phyloP scores from a whole-genome alignment of 2,888 invertebrate genomes.

The Dicyrtoma fusca region DNA sequence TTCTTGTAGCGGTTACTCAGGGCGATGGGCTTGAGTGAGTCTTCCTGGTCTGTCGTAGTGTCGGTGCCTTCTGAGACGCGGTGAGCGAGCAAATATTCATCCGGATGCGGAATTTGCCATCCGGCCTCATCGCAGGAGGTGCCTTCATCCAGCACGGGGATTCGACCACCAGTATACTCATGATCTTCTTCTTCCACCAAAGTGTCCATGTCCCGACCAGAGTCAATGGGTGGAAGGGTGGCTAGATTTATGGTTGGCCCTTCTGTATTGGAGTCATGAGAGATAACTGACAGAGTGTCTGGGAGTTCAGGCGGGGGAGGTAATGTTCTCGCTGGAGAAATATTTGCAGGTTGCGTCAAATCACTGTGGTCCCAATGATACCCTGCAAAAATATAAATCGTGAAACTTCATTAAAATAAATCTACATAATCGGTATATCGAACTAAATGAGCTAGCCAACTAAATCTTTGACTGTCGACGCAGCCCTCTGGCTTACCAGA shows the following conservation, averaged over 20 bases:
- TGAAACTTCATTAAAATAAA: not conserved
- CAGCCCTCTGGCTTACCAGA: slow-evolving; percentile 40
- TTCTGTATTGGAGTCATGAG: slow-evolving; percentile 51
- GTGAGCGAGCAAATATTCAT: slow-evolving; percentile 53
- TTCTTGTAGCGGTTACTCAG: slow-evolving; percentile 52
- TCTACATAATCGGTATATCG: not conserved
- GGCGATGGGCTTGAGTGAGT: slow-evolving; percentile 46
- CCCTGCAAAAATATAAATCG: slow-evolving; percentile 36
- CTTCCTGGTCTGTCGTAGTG: slow-evolving; percentile 44
- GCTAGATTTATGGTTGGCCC: slow-evolving; percentile 52
- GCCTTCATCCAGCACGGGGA: slow-evolving; percentile 43
- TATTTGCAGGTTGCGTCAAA: slow-evolving; percentile 53
- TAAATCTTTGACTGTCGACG: not conserved
- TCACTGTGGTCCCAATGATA: slow-evolving; percentile 55
- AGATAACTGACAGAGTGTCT: slow-evolving; percentile 48
- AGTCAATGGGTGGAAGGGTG: slow-evolving; percentile 51
- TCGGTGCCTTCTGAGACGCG: slow-evolving; percentile 41
- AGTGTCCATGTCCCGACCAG: slow-evolving; percentile 49
- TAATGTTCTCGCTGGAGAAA: slow-evolving; percentile 52
- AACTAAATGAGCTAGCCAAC: not conserved
- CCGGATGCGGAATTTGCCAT: slow-evolving; percentile 55
- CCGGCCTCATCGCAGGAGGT: slow-evolving; percentile 46
- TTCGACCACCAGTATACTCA: slow-evolving; percentile 33
- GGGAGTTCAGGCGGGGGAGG: slow-evolving; percentile 55
- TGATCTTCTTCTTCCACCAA: slow-evolving; percentile 48